Conservation (phyloP, 2,113 vertebrate species). For the Burhinus oedicnemus region DNA sequence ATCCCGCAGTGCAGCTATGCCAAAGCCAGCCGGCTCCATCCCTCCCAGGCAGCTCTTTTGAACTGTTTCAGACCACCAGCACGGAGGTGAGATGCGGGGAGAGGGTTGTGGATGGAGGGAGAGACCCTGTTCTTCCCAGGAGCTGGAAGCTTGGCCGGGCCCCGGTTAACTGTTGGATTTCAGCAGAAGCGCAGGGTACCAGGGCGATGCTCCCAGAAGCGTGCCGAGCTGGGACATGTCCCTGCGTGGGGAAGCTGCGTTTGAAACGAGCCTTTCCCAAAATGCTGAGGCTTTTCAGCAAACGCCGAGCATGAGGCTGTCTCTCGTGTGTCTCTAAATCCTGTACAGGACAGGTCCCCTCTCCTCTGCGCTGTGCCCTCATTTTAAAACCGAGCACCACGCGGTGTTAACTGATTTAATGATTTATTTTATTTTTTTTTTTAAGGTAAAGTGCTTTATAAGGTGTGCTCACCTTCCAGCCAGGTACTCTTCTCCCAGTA, state of each 20-base stretch:
- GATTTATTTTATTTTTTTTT: background rate
- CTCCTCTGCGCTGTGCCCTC: background rate
- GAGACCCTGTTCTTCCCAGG: background rate
- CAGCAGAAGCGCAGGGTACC: background rate
- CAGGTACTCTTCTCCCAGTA: background rate
- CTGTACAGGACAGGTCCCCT: background rate
- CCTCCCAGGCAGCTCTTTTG: background rate
- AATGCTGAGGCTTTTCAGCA: background rate
- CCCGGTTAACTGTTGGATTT: background rate
- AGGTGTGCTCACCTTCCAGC: background rate
- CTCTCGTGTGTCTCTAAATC: background rate
- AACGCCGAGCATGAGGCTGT: background rate
- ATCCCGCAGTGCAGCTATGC: rapidly evolving
- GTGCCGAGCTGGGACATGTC: too few species aligned
- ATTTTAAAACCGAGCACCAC: background rate
- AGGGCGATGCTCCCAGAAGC: background rate
- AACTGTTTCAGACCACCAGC: background rate
- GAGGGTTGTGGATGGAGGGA: background rate
- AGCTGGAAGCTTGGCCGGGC: background rate
- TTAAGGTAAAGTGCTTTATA: background rate
- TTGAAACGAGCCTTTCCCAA: background rate
- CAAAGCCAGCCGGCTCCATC: background rate
- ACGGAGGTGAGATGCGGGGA: background rate
- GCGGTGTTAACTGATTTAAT: rapidly evolving
- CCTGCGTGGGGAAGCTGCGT: background rate